phyloP scores from a whole-genome alignment of 2,797 vertebrate genomes.

The Paratrypauchen microcephalus region DNA sequence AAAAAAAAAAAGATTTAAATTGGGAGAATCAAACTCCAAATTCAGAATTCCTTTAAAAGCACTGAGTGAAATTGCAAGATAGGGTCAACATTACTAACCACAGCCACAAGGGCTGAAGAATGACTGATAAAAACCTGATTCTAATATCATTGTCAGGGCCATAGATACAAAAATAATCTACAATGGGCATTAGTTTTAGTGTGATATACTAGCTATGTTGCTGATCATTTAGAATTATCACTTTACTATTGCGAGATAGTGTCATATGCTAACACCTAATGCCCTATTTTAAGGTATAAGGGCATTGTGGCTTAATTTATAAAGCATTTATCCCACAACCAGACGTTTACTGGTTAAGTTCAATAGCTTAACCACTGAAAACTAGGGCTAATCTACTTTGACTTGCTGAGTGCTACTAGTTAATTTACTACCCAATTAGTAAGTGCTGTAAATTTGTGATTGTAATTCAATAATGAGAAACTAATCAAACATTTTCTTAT shows the following conservation, averaged over 20 bases:
- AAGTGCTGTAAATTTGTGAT: slow-evolving; percentile 10
- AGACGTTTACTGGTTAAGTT: too few species aligned
- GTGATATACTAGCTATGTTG: background rate
- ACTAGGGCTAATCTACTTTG: background rate
- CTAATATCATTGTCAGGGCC: background rate
- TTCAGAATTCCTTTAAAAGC: background rate
- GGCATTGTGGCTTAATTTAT: background rate
- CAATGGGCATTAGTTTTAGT: background rate
- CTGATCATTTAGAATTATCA: background rate
- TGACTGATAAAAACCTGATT: background rate
- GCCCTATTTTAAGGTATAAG: background rate
- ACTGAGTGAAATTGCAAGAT: background rate
- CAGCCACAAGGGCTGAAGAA: background rate
- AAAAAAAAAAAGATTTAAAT: too few species aligned
- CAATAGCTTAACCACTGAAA: background rate
- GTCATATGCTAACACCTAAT: too few species aligned
- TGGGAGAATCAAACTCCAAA: too few species aligned
- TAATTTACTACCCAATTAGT: background rate
- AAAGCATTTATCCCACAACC: background rate
- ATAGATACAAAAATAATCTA: background rate
- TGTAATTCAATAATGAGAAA: slow-evolving; percentile 1
- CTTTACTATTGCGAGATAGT: background rate
- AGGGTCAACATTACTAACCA: background rate
- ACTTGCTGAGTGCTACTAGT: background rate
- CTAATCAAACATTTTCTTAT: background rate